These are phyloP conservation scores for Dreissena rostriformis DNA, from an alignment of 1,140 invertebrate species.

Conservation along the genomic window DNA sequence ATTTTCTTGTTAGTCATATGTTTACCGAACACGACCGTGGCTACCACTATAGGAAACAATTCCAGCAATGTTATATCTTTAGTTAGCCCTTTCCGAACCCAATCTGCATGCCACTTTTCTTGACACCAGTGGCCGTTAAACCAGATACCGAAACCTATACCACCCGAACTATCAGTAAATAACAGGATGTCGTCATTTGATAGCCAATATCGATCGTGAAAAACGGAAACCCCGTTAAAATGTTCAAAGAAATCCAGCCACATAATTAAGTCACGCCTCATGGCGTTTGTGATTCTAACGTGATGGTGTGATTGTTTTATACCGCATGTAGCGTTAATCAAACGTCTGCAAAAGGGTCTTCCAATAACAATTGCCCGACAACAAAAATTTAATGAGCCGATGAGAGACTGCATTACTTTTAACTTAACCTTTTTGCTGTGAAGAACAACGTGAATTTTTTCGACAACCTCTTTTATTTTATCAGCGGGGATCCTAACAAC, in stretches of 20 bases:
- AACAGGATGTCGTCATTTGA: slow-evolving; percentile 22
- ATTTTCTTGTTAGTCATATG: slow-evolving; percentile 23
- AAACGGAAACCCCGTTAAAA: slow-evolving; percentile 45
- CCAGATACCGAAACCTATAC: slow-evolving; percentile 23
- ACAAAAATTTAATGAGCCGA: slow-evolving; percentile 52
- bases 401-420: slow-evolving; percentile 42
- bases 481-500: slow-evolving; percentile 11
- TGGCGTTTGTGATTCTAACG: slow-evolving; percentile 8
- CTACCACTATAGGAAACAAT: slow-evolving; percentile 42
- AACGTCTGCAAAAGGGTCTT: slow-evolving; percentile 37
- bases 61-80: slow-evolving; percentile 51
- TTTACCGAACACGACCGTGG: slow-evolving; percentile 11
- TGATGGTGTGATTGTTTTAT: slow-evolving; percentile 32
- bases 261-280: slow-evolving; percentile 16
- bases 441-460: slow-evolving; percentile 5
- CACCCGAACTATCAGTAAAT: slow-evolving; percentile 34
- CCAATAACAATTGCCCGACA: slow-evolving; percentile 38
- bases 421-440: not conserved
- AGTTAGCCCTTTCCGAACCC: not conserved
- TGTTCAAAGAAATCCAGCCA: slow-evolving; percentile 31
- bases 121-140: slow-evolving; percentile 36
- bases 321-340: slow-evolving; percentile 45
- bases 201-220: slow-evolving; percentile 29
- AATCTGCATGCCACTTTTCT: slow-evolving; percentile 2
- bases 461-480: slow-evolving; percentile 6